Evolutionary conservation across 64 coral and sea anemone species (phyloP), one percentile per base, ranked within the genome.

Genomic region (Pachyseris speciosa): DNA sequence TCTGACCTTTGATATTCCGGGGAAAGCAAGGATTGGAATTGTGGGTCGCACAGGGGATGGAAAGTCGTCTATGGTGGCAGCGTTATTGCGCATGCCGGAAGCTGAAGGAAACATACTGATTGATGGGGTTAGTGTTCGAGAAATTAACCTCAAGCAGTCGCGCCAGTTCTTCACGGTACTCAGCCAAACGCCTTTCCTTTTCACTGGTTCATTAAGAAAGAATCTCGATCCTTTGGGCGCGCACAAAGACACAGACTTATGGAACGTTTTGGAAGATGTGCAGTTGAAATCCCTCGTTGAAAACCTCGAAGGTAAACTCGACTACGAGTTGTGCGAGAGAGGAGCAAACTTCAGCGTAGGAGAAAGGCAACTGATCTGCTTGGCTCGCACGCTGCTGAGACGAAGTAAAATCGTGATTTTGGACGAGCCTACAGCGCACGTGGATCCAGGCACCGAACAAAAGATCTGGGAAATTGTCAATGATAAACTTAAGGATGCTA

Each of bases 1-100:
- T 40, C n/a, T 83, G 22, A 83, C 29, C 4, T 83, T 83, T 44
- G 79, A 83, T 30, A 59, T 83, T n/a, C 55, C 25, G 19, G 33
- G 17, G 17, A 65, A 43, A 64, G 27, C 9, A 17, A 64, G 64
- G 27, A 20, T 83, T 1, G 79, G 79, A 40, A 83, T 83, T 25
- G 79, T 65, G 0, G 79, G 79, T 2, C n/a, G n/a, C n/a, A n/a
- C n/a, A n/a, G n/a, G n/a, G n/a, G n/a, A n/a, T n/a, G n/a, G 89
- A 17, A 92, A 92, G n/a, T 92, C 89, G 5, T 92, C 89, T 45
- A 45, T 92, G 9, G 68, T 92, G 8, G 89, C 48, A 61, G 89
- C 89, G 7, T n/a, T 92, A 10, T 73, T 92, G 64, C 47, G 89
- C 50, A 92, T 92, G 65, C 45, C 32, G n/a, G 89, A 92, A 58